A percentile compares a stretch with the other conserved stretches of the same genome.
phyloP scores from a whole-genome alignment of 2,113 vertebrate species.

The Telmatochromis sp. region DNA sequence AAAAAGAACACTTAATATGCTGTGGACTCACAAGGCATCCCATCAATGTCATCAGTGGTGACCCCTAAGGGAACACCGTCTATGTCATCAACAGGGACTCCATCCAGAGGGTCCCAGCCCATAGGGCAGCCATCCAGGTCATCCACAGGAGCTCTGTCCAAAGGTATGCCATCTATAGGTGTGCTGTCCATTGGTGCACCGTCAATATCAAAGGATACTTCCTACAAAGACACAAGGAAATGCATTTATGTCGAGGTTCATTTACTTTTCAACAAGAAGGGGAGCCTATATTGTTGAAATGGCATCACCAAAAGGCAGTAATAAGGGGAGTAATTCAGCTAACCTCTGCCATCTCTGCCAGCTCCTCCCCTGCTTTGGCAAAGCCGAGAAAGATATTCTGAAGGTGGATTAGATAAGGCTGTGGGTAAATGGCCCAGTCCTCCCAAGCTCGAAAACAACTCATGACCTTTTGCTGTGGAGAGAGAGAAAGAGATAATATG shows the following conservation, averaged over 20 bases:
- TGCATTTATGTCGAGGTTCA: not conserved
- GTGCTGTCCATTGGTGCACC: constrained; percentile 43
- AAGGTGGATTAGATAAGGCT: constrained; percentile 74
- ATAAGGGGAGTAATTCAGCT: not conserved
- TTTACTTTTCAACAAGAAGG: not conserved
- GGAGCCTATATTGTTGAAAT: not conserved
- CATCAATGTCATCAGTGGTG: constrained; percentile 72
- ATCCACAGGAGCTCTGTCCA: constrained; percentile 48
- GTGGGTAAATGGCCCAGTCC: constrained; percentile 79
- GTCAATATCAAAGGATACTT: constrained; percentile 43
- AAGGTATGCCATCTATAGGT: constrained; percentile 44
- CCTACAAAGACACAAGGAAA: constrained; percentile 3
- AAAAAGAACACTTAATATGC: not conserved
- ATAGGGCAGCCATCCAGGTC: constrained; percentile 75
- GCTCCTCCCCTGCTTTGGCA: constrained; percentile 65
- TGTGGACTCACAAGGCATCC: constrained; percentile 70
- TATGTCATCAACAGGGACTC: constrained; percentile 72
- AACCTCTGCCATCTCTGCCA: constrained; percentile 51
- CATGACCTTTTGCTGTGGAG: constrained; percentile 74
- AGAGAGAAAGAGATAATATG: not conserved
- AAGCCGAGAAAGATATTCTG: constrained; percentile 78
- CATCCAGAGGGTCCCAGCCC: constrained; percentile 73
- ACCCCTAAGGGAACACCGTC: constrained; percentile 71
- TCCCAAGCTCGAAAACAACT: constrained; percentile 77
- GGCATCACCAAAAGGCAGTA: not conserved